A percentile compares a stretch with the other conserved stretches of the same genome.
Evolutionary conservation across 2,888 invertebrate species (phyloP).

Genomic region (Dynastes grantii): DNA sequence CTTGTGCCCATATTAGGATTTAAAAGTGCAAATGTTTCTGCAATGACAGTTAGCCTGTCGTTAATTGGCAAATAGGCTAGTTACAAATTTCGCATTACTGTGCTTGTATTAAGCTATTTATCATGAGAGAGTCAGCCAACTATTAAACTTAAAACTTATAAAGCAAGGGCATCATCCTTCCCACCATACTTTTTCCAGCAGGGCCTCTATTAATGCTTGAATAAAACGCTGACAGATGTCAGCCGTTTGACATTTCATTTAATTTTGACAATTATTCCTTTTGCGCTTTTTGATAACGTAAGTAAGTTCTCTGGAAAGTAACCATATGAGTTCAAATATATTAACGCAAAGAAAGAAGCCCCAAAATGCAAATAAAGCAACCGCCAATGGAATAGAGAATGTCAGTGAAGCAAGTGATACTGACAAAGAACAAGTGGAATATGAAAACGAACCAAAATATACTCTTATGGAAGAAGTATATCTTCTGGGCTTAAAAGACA

Average conservation of each 20-base stretch:
- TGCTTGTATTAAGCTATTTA: too few relatives aligned
- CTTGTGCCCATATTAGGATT: too few relatives aligned
- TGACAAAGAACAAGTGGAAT: neutral
- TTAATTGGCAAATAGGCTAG: too few relatives aligned
- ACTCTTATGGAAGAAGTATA: slow-evolving; percentile 99
- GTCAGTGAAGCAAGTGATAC: slow-evolving; percentile 72
- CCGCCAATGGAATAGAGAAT: neutral
- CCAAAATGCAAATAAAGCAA: neutral
- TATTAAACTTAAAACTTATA: too few relatives aligned
- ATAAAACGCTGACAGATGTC: neutral
- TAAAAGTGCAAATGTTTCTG: too few relatives aligned
- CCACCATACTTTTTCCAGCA: too few relatives aligned
- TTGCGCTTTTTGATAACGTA: neutral
- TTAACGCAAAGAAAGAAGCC: slow-evolving; percentile 45
- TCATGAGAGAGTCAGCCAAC: too few relatives aligned
- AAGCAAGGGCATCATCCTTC: too few relatives aligned
- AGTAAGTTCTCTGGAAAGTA: neutral
- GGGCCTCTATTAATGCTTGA: too few relatives aligned
- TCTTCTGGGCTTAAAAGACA: slow-evolving; percentile 96
- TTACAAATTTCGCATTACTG: too few relatives aligned
- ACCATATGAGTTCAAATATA: slow-evolving; percentile 16
- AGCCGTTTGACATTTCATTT: neutral
- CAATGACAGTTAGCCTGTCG: too few relatives aligned
- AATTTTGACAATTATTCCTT: slow-evolving; percentile 25
- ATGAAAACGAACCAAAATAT: slow-evolving; percentile 87